A percentile compares a stretch with the other conserved stretches of the same genome.
phyloP scores from a whole-genome alignment of 2,888 invertebrate species.

The Nezara viridula region DNA sequence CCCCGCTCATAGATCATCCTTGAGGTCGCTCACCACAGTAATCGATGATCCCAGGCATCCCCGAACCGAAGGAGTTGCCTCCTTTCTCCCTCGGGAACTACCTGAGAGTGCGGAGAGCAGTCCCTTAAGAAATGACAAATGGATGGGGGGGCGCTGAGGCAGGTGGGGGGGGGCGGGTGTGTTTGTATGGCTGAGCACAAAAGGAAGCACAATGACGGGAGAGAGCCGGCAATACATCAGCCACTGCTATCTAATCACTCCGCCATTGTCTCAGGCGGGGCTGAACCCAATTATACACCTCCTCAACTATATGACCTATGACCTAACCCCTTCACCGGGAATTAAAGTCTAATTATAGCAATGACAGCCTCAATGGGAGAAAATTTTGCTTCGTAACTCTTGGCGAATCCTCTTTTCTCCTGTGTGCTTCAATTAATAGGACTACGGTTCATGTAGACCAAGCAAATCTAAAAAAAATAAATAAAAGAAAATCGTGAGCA shows the following conservation, averaged over 20 bases:
- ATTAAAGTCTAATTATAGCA: conserved; percentile 6
- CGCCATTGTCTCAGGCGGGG: neutral
- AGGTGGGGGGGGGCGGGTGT: neutral
- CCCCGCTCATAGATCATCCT: conserved; percentile 10
- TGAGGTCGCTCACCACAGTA: neutral
- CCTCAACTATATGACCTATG: conserved; percentile 4
- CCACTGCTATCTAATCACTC: neutral
- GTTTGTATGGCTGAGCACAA: neutral
- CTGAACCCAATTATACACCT: conserved; percentile 1
- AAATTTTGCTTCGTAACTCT: neutral
- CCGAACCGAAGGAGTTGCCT: neutral
- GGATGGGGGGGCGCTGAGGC: neutral
- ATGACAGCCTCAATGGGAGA: neutral
- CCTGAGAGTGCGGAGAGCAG: conserved; percentile 46
- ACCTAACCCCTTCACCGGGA: neutral
- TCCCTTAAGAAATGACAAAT: conserved; percentile 48
- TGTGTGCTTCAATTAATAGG: too few relatives aligned
- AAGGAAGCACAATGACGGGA: neutral
- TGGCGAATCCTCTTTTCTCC: neutral
- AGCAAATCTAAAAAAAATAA: too few relatives aligned
- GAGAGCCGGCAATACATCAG: conserved; percentile 24
- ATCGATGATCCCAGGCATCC: conserved; percentile 42
- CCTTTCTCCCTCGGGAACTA: conserved; percentile 14
- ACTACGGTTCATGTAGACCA: too few relatives aligned
- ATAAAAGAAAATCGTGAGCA: too few relatives aligned